phyloP scores from a whole-genome alignment of 2,888 invertebrate species.

The Caenorhabditis sp. region DNA sequence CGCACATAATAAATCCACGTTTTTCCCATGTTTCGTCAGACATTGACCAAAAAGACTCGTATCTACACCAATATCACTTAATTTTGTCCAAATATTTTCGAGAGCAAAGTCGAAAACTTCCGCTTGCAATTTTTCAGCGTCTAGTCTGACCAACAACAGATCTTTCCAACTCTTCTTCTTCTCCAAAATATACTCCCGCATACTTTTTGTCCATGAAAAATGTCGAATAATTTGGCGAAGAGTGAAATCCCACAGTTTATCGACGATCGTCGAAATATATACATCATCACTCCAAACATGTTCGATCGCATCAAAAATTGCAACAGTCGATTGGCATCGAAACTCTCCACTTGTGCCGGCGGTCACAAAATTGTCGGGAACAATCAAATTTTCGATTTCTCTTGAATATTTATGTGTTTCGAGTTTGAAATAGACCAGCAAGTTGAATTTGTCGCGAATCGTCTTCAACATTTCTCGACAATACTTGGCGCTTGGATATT shows the following conservation, averaged over 20 bases:
- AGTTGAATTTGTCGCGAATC: constrained; percentile 61
- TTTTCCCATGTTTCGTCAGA: constrained; percentile 35
- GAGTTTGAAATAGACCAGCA: constrained; percentile 62
- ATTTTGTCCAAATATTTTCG: constrained; percentile 48
- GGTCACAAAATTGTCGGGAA: constrained; percentile 18
- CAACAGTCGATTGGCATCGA: constrained; percentile 11
- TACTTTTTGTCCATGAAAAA: constrained; percentile 50
- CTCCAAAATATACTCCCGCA: constrained; percentile 31
- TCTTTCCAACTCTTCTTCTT: constrained; percentile 15
- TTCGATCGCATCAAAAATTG: constrained; percentile 41
- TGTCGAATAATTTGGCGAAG: constrained; percentile 85
- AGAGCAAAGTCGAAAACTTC: constrained; percentile 45
- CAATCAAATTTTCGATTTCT: constrained; percentile 24
- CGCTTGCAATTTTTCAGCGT: constrained; percentile 25
- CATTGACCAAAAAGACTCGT: constrained; percentile 58
- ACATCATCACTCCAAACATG: constrained; percentile 80
- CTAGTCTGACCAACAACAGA: constrained; percentile 20
- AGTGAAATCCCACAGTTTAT: constrained; percentile 84
- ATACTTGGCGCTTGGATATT: constrained; percentile 39
- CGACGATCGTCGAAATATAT: constrained; percentile 81
- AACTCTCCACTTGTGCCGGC: constrained; percentile 6
- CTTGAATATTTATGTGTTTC: constrained; percentile 46
- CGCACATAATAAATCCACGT: constrained; percentile 24
- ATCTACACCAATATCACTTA: constrained; percentile 53
- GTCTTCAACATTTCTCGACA: constrained; percentile 29